Conservation (phyloP, 1,140 invertebrate species). For the Aphis gossypii region DNA sequence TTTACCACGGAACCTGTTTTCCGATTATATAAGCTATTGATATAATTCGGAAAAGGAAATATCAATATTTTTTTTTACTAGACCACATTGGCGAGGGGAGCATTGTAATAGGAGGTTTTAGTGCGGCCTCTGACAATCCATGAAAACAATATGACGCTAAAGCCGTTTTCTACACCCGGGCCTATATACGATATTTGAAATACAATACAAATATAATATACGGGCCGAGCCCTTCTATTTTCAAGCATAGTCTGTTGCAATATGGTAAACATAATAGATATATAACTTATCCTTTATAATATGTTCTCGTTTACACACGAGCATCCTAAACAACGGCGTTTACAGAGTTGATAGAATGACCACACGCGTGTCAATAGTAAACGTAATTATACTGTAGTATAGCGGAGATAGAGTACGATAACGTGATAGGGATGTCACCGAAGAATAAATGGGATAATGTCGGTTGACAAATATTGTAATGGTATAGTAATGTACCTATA, state of each 20-base stretch:
- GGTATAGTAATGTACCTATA: slow-evolving; percentile 20
- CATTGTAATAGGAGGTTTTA: neutral
- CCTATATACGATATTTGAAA: neutral
- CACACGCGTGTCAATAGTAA: neutral
- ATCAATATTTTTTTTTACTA: neutral
- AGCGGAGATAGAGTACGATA: neutral
- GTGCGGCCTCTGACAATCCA: slow-evolving; percentile 12
- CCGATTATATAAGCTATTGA: neutral
- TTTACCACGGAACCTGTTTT: neutral
- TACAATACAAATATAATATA: slow-evolving; percentile 1
- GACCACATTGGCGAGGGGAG: neutral
- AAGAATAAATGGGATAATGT: slow-evolving; percentile 5
- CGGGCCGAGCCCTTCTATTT: neutral
- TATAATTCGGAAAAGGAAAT: neutral
- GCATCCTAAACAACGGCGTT: neutral
- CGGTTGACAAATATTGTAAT: slow-evolving; percentile 38
- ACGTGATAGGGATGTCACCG: neutral
- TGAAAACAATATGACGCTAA: slow-evolving; percentile 48
- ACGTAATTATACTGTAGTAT: neutral
- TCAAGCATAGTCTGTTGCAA: neutral
- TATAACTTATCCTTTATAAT: slow-evolving; percentile 18
- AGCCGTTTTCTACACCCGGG: slow-evolving; percentile 47
- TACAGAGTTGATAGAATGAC: neutral
- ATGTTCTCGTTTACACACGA: neutral
- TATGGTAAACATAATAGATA: slow-evolving; percentile 9